A percentile compares a stretch with the other conserved stretches of the same genome.
These are phyloP conservation scores for Cyphomyrus discorhynchus DNA, from an alignment of 2,113 vertebrate species.

Conservation along the genomic window DNA sequence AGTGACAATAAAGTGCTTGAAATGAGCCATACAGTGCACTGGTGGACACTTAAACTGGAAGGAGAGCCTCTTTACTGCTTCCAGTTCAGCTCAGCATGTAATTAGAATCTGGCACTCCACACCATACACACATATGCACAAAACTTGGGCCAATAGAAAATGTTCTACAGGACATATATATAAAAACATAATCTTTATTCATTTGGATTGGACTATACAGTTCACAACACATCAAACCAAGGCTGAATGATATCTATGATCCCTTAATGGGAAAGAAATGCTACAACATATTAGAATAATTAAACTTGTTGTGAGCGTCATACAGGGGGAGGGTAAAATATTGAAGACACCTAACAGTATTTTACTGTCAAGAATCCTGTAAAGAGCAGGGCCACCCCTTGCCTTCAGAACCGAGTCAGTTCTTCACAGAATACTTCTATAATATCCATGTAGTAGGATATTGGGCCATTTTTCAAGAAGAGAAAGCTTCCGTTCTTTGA, in stretches of 20 bases:
- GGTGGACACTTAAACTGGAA: background rate
- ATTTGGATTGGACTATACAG: background rate
- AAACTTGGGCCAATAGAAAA: background rate
- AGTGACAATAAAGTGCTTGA: too few species aligned
- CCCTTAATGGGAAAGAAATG: background rate
- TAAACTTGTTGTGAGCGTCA: background rate
- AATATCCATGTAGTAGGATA: background rate
- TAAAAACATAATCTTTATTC: background rate
- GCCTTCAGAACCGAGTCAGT: background rate
- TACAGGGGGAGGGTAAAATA: background rate
- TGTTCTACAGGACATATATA: background rate
- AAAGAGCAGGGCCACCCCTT: background rate
- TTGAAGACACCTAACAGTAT: background rate
- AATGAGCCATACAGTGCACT: background rate
- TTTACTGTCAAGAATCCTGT: background rate
- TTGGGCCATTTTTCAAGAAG: background rate
- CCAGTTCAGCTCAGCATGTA: background rate
- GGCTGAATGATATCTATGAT: background rate
- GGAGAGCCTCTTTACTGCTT: background rate
- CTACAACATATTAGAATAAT: background rate
- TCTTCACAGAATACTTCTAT: background rate
- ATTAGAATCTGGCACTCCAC: background rate
- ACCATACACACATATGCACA: background rate
- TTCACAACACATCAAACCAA: background rate
- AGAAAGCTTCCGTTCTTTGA: background rate